Evolutionary conservation across 2,888 invertebrate species (phyloP), one percentile per base, ranked within the genome.

Genomic region (Drosophila melanosoma): DNA sequence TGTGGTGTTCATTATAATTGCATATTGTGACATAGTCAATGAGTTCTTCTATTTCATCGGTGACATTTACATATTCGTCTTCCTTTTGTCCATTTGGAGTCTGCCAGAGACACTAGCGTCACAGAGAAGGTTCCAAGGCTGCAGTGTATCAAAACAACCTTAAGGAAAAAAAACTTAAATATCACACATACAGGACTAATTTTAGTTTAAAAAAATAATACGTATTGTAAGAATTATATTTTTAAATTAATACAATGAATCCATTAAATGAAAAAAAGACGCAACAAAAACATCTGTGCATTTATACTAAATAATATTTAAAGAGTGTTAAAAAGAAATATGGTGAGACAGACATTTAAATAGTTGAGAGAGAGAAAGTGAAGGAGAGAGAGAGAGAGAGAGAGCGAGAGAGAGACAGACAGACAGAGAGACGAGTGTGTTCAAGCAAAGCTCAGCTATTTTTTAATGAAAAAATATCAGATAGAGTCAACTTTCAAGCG

Each of bases 51-150:
- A 78, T 42, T 48, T 66, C 4, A 48, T 85, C n/a, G 91, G 85
- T 6, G 69, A 51, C 6, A n/a, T 88, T 1, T 83, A 74, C 5
- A 3, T 78, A 0, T 10, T 57, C 0, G 81, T 77, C 33, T 74
- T 74, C n/a, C 0, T 79, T 0, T 0, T 89, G 0, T 72, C 72
- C 8, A 58, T 86, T 29, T 35, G 73, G 8, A 48, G 57, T 4
- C 62, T 91, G 64, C 92, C 92, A 4, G 93, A 92, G 75, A 92
- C 93, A 0, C 77, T 83, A 0, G 85, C 87, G 23, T 85, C 92
- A 8, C 81, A 85, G 45, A 53, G 63, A 0, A 82, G 73, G 51
- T 92, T 92, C 48, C 62, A 42, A 7, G 57, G 51, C 1, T 33
- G 67, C 20, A 52, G 42, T 11, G 52, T 6, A 7, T 45, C 8